Evolutionary conservation across 2,888 invertebrate species (phyloP), one percentile per base, ranked within the genome.

Genomic region (Morpho achilles): DNA sequence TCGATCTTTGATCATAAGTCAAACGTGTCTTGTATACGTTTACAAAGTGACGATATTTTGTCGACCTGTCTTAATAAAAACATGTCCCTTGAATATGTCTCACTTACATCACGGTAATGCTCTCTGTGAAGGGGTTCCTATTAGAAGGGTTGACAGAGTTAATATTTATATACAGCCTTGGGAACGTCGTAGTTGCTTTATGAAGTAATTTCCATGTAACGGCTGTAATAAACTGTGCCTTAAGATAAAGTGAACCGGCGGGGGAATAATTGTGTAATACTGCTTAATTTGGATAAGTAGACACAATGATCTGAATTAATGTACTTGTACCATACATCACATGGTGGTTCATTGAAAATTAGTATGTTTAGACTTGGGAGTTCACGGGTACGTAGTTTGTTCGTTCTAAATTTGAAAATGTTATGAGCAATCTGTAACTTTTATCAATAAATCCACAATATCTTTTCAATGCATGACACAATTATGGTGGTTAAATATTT

Each of bases 61-160:
- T 4, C 8, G 45, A 16, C 16, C n/a, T 9, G 7, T 32, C 39
- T 44, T 44, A 9, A 16, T 54, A 41, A 44, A 47, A 48, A 58
- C 58, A 48, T 39, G 42, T 10, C 10, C 7, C 39, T 46, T 7
- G 16, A 46, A 56, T 43, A 44, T 43, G 52, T 63, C 56, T 61
- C 55, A 53, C 44, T 63, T 59, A 59, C 22, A 47, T 50, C 52
- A 39, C 50, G 43, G 59, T 47, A 43, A 56, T 56, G 53, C 52
- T 57, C 57, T 54, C 53, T 52, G 50, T 55, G 56, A 58, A 55
- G 62, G 58, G 55, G 50, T 49, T 39, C 66, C 67, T 61, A 70
- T 74, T 74, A 73, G 66, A 65, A 69, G 72, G 71, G 73, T 70
- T 68, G 68, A 67, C 67, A 9, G 61, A 67, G 68, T 67, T 68